Evolutionary conservation across 2,888 invertebrate species (phyloP), one percentile per base, ranked within the genome.

Genomic region (Mythimna impura): DNA sequence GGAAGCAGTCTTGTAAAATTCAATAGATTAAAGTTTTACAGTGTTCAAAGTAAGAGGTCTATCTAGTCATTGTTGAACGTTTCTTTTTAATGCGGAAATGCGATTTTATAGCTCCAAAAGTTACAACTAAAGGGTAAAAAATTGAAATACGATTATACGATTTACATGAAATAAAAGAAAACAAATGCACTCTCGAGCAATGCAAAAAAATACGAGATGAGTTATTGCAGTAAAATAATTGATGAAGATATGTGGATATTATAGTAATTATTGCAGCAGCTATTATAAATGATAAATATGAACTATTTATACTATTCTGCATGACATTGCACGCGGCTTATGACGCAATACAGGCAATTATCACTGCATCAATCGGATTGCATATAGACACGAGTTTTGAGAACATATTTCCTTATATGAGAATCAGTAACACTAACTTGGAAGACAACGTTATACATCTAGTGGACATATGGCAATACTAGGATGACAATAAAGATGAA

Each of bases 331-430:
- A 65, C 25, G 36, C n/a, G 50, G 22, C 5, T 25, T n/a, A 62
- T 71, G 84, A 83, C 79, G 76, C 62, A 64, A 83, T 52, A 8
- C 52, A 61, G 62, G 52, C 67, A 63, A 76, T 73, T 65, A 81
- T 79, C 84, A 79, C 69, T 70, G 69, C 62, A 73, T 67, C 71
- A 73, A 73, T 74, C 68, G 70, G 57, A 66, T 63, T 58, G 25
- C 50, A 47, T 62, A 40, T 8, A 57, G 65, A 57, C 47, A 73
- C 68, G 54, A 66, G 12, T 60, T 55, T 54, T 55, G 36, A 55
- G 66, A 68, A 62, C 71, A 65, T 61, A n/a, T 83, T 73, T 78
- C 66, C 64, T 71, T 68, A 25, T 40, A 20, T 6, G 1, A 36
- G 30, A 34, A n/a, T 57, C 30, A 57, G 34, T 34, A 22, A 54